Conservation (phyloP, 1,140 invertebrate genomes). For the Acromyrmex heyeri region DNA sequence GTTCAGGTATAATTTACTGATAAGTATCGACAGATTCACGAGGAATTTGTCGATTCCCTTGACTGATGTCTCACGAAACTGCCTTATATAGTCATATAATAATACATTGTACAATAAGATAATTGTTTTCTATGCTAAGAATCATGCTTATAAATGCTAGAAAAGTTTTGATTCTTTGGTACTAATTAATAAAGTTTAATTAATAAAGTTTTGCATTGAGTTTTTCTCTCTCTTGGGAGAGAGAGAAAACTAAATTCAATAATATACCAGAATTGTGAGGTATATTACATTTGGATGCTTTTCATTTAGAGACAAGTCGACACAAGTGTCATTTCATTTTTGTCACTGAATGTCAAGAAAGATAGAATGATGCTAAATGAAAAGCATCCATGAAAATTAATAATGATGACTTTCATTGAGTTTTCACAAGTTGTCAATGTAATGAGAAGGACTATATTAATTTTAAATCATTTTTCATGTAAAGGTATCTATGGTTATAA, state of each 20-base stretch:
- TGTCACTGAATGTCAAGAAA: too few species aligned
- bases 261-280: neutral
- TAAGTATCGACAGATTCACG: neutral
- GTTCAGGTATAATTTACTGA: constrained; percentile 87
- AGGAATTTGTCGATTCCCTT: neutral
- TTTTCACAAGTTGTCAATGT: neutral
- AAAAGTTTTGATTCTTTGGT: neutral
- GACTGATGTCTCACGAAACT: neutral
- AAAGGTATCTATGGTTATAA: constrained; percentile 99
- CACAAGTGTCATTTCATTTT: too few species aligned
- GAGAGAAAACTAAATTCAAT: neutral
- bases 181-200: neutral
- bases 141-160: neutral
- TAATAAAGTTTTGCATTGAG: neutral
- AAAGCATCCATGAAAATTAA: neutral
- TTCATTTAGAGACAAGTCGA: too few species aligned
- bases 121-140: neutral
- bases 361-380: too few species aligned
- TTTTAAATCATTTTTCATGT: constrained; percentile 7
- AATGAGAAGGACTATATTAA: neutral
- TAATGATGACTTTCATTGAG: neutral
- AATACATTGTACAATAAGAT: neutral
- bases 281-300: neutral
- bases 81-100: neutral
- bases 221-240: neutral